Evolutionary conservation across 2,888 invertebrate genomes (phyloP).

Genomic region (Sycophila texana): DNA sequence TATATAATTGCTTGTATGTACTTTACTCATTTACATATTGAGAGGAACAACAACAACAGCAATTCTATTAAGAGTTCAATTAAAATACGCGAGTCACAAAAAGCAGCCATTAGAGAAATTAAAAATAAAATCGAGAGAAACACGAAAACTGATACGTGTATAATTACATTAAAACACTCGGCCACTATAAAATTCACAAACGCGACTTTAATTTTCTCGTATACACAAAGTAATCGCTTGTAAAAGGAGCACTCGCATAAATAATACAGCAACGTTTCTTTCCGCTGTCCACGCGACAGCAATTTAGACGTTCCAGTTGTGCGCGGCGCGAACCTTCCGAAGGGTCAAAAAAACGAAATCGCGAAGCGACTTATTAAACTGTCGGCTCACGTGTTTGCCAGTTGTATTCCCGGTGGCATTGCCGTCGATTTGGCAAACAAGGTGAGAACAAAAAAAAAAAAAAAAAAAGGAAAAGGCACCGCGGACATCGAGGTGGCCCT

Average conservation of each 20-base stretch:
- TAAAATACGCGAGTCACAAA: too few species aligned
- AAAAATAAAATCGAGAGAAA: too few species aligned
- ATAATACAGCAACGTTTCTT: constrained; percentile 63
- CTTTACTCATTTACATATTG: too few species aligned
- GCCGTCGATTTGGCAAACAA: constrained; percentile 65
- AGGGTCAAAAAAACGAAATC: constrained; percentile 49
- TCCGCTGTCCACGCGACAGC: background rate
- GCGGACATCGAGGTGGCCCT: constrained; percentile 64
- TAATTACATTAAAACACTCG: too few species aligned
- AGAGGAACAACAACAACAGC: too few species aligned
- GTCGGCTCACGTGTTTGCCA: constrained; percentile 53
- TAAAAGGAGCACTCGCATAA: constrained; percentile 55
- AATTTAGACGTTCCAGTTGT: too few species aligned
- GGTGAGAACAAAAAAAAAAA: constrained; percentile 48
- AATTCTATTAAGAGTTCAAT: too few species aligned
- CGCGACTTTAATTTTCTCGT: background rate
- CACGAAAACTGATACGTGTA: too few species aligned
- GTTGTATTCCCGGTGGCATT: constrained; percentile 62
- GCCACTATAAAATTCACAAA: too few species aligned
- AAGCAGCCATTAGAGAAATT: too few species aligned
- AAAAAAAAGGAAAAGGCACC: constrained; percentile 8
- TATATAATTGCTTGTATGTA: too few species aligned
- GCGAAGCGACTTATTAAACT: constrained; percentile 46
- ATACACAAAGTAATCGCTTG: constrained; percentile 9
- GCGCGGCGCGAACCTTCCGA: too few species aligned